Conservation (phyloP, 2,888 invertebrate genomes). For the Melangyna quadrimaculata region DNA sequence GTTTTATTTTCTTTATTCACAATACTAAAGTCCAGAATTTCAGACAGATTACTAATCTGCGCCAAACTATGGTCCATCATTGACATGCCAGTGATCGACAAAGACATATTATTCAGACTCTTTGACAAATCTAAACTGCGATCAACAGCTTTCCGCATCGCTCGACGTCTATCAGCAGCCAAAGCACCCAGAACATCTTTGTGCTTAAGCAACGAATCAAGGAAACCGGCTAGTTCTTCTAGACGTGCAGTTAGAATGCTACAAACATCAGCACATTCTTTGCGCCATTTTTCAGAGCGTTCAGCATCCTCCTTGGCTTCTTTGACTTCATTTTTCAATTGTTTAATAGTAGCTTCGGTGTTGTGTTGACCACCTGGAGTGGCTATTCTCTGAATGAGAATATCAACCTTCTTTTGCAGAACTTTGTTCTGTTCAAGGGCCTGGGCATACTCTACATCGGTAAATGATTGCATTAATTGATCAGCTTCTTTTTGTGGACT, state of each 20-base stretch:
- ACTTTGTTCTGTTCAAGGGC: constrained; percentile 78
- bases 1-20: constrained; percentile 73
- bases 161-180: constrained; percentile 82
- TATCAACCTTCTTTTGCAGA: constrained; percentile 78
- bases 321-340: constrained; percentile 76
- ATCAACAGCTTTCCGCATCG: constrained; percentile 83
- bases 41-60: constrained; percentile 82
- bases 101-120: constrained; percentile 80
- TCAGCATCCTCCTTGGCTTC: constrained; percentile 76
- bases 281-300: constrained; percentile 78
- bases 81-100: constrained; percentile 78
- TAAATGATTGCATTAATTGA: constrained; percentile 77
- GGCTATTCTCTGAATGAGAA: constrained; percentile 76
- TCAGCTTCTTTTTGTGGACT: constrained; percentile 70
- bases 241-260: constrained; percentile 82
- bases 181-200: constrained; percentile 82
- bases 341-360: constrained; percentile 73
- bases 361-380: constrained; percentile 72
- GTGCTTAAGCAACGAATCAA: constrained; percentile 83
- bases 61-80: constrained; percentile 82
- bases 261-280: constrained; percentile 79
- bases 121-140: constrained; percentile 83
- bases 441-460: constrained; percentile 76
- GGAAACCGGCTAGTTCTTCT: constrained; percentile 84
- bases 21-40: constrained; percentile 77